phyloP scores from a whole-genome alignment of 2,888 invertebrate species.

The Melinaea marsaeus region DNA sequence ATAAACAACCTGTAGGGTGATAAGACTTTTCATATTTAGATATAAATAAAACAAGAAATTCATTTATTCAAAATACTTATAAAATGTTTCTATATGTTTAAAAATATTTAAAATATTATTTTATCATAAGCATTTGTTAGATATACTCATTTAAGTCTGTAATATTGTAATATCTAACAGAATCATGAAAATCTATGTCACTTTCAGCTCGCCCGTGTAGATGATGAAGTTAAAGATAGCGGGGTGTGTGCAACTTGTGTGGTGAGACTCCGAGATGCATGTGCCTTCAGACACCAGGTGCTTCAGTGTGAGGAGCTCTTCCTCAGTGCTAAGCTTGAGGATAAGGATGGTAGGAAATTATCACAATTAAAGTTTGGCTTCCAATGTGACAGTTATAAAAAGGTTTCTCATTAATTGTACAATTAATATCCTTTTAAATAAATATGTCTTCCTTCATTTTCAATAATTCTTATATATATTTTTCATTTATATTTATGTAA shows the following conservation, averaged over 20 bases:
- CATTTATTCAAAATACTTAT: not conserved
- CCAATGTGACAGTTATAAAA: too few species aligned
- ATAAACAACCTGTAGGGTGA: too few species aligned
- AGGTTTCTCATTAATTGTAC: too few species aligned
- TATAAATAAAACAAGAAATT: slow-evolving; percentile 1
- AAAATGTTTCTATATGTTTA: slow-evolving; percentile 3
- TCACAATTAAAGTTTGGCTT: not conserved
- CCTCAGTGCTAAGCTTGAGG: slow-evolving; percentile 57
- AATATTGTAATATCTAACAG: not conserved
- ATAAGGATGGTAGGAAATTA: slow-evolving; percentile 40
- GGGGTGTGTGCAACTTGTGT: slow-evolving; percentile 70
- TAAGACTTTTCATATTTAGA: too few species aligned
- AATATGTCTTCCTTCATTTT: too few species aligned
- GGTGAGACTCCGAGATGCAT: slow-evolving; percentile 62
- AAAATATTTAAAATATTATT: slow-evolving; percentile 6
- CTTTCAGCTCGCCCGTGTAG: slow-evolving; percentile 61
- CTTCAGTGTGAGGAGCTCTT: slow-evolving; percentile 66
- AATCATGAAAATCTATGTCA: not conserved
- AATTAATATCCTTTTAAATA: too few species aligned
- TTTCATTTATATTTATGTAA: too few species aligned
- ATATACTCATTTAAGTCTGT: too few species aligned
- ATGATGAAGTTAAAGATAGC: slow-evolving; percentile 56
- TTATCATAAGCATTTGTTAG: too few species aligned
- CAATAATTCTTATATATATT: too few species aligned
- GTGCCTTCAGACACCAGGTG: slow-evolving; percentile 62